phyloP scores from a whole-genome alignment of 1,140 invertebrate genomes.

The Charaxes varanes region DNA sequence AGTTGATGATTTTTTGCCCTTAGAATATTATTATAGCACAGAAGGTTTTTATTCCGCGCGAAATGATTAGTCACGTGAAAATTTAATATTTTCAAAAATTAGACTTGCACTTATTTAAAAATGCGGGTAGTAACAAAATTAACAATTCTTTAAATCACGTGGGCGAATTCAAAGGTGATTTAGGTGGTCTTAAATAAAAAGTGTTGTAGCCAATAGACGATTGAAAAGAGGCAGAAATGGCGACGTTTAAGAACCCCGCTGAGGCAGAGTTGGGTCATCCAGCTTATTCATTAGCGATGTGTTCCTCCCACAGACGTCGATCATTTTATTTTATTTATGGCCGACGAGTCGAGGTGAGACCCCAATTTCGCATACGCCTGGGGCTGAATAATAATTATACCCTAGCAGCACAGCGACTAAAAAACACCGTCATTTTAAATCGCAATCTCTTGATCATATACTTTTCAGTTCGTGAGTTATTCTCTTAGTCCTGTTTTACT shows the following conservation, averaged over 20 bases:
- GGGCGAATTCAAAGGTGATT: too few relatives aligned
- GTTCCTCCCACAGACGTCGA: constrained; percentile 59
- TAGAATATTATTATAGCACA: too few relatives aligned
- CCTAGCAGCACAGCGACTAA: constrained; percentile 42
- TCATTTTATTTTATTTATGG: constrained; percentile 71
- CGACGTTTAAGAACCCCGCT: constrained; percentile 35
- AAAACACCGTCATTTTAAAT: constrained; percentile 53
- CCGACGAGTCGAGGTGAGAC: constrained; percentile 62
- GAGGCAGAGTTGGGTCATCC: constrained; percentile 40
- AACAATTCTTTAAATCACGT: too few relatives aligned
- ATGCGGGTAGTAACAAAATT: too few relatives aligned
- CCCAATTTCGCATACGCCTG: constrained; percentile 68
- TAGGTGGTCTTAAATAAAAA: too few relatives aligned
- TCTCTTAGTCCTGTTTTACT: constrained; percentile 1
- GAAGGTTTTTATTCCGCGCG: too few relatives aligned
- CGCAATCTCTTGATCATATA: constrained; percentile 20
- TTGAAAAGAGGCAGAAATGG: constrained; percentile 12
- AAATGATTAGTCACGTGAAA: too few relatives aligned
- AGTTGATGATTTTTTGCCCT: too few relatives aligned
- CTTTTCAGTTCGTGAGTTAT: constrained; percentile 9
- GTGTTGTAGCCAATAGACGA: constrained; percentile 29
- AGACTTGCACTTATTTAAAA: too few relatives aligned
- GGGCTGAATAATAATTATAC: constrained; percentile 69
- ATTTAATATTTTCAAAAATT: too few relatives aligned
- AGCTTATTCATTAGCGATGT: constrained; percentile 64